Evolutionary conservation across 2,797 vertebrate genomes (phyloP), one percentile per base, ranked within the genome.

Genomic region (Sebastes diaconus): DNA sequence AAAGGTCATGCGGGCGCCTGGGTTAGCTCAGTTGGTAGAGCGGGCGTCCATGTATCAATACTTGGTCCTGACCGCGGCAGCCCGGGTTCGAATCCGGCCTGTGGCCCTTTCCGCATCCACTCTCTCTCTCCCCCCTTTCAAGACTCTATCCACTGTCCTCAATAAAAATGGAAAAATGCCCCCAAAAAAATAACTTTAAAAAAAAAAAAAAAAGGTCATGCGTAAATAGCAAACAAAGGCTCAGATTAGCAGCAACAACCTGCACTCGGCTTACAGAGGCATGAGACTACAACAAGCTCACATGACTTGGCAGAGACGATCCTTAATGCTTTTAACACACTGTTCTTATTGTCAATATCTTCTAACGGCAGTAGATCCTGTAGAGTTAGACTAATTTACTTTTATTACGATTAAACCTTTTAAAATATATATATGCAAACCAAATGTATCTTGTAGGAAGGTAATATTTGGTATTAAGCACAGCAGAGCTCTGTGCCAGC

Each of bases 211-310:
- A 73, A 72, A 20, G 60, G 79, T 73, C 32, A 0, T 4, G 46
- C 60, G 85, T 24, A 68, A 77, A 81, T 68, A 80, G 73, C 42
- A 80, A 74, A 83, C 71, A 66, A 68, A 68, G 65, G 63, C 70
- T 79, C 60, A 42, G 86, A 60, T 68, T 50, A 84, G 71, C 57
- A 67, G 77, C 69, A 39, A 68, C 57, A 82, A 73, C n/a, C 16
- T 42, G 59, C 11, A 0, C n/a, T 9, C 2, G 2, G 55, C 6
- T 78, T 13, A 60, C n/a, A 52, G 9, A 29, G 14, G 36, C 22
- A 42, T 68, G 60, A 68, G 34, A 30, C 39, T 12, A 27, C 4
- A 1, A 74, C 24, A 16, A 58, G 27, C 11, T 85, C 79, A 71
- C 68, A 25, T 77, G 81, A 88, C 78, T 32, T 27, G 30, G 57